Percentiles rank a stretch among this genome's conserved stretches.
phyloP scores from a whole-genome alignment of 2,888 invertebrate species.

The Lamellibrachia columna region DNA sequence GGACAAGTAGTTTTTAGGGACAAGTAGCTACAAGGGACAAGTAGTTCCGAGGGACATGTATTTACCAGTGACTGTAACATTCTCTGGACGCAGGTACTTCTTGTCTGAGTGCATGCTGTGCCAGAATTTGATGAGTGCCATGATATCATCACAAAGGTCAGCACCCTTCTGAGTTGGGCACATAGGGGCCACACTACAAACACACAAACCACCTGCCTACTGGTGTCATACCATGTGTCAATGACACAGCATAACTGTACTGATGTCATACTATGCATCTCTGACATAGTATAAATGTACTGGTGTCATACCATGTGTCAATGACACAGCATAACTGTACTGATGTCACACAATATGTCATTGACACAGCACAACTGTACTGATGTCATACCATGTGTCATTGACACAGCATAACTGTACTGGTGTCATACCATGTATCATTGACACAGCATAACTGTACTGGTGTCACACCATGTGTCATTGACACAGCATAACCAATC shows the following conservation, averaged over 20 bases:
- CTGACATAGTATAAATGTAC: too few species aligned
- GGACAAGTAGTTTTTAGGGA: background rate
- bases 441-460: too few species aligned
- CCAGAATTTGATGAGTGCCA: slow-evolving; percentile 92
- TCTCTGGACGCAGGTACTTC: slow-evolving; percentile 65
- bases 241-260: background rate
- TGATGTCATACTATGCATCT: background rate
- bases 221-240: background rate
- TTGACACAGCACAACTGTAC: too few species aligned
- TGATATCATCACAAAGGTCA: slow-evolving; percentile 87
- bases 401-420: too few species aligned
- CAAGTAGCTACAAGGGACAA: background rate
- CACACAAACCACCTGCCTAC: slow-evolving; percentile 7
- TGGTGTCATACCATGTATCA: too few species aligned
- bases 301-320: too few species aligned
- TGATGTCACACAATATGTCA: background rate
- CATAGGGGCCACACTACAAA: slow-evolving; percentile 77
- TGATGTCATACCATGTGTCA: too few species aligned
- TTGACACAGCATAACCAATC: too few species aligned
- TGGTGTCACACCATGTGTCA: too few species aligned
- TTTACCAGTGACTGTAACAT: background rate
- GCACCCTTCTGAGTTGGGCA: slow-evolving; percentile 84
- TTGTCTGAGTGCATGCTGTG: slow-evolving; percentile 82
- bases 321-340: background rate
- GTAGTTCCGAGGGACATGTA: background rate